Conservation (phyloP, 1,140 invertebrate genomes). For the Whitmania pigra region DNA sequence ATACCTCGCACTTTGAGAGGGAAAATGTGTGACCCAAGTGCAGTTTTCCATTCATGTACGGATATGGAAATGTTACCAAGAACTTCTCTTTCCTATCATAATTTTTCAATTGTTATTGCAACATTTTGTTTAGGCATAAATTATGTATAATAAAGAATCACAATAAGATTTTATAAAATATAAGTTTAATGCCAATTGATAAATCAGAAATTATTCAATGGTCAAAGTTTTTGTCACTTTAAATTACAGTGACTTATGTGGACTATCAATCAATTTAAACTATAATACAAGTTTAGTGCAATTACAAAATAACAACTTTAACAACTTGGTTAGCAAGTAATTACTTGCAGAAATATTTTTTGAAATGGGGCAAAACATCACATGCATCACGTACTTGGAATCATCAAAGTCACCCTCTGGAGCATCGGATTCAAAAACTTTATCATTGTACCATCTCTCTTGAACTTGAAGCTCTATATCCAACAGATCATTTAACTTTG, state of each 20-base stretch:
- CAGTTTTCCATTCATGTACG: conserved; percentile 97
- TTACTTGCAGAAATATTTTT: too few species aligned
- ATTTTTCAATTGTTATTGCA: too few species aligned
- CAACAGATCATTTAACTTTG: conserved; percentile 76
- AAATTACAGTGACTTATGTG: too few species aligned
- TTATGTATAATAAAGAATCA: not conserved
- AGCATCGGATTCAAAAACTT: conserved; percentile 68
- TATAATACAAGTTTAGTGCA: too few species aligned
- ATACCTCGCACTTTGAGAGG: conserved; percentile 79
- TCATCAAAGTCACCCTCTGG: conserved; percentile 43
- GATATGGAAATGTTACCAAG: conserved; percentile 88
- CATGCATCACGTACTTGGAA: conserved; percentile 30
- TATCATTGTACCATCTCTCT: conserved; percentile 63
- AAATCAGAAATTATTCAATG: too few species aligned
- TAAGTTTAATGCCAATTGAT: not conserved
- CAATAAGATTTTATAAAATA: conserved; percentile 12
- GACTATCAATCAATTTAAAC: too few species aligned
- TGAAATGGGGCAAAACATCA: too few species aligned
- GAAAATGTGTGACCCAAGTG: conserved; percentile 97
- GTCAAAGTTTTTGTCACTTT: too few species aligned
- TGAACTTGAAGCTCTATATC: conserved; percentile 71
- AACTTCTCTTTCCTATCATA: conserved; percentile 62
- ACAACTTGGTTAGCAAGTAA: too few species aligned
- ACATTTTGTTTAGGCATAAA: too few species aligned
- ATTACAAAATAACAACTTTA: too few species aligned